Base-by-base conservation (phyloP, 2,888 invertebrate genomes). In the Pardosa pseudoannulata region DNA sequence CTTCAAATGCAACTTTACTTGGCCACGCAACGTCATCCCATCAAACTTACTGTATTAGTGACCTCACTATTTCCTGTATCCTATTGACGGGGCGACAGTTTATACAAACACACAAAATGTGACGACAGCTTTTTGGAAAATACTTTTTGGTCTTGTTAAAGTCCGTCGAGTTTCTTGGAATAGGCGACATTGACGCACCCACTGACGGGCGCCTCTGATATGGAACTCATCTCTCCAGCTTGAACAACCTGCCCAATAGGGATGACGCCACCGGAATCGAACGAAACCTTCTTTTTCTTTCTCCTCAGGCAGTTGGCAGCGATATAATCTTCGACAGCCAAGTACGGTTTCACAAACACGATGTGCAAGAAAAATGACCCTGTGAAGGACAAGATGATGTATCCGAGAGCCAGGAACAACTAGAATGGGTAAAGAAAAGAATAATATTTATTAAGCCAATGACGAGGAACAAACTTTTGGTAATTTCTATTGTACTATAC, bases 271-370 rank as follows among this genome's bases (percentile, higher is more conserved):
- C 65, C 68, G 1, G 46, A 27, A 9, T 76, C 41, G 32, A 82
- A 82, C 2, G 41, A 56, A 9, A 76, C 46, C 19, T 82, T 82
- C n/a, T 64, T 41, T 16, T 82, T 82, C n/a, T 64, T 41, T 16
- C 62, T 85, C 6, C 62, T 5, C 0, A 27, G 3, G 65, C 79
- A 85, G 19, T 39, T 73, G 0, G 78, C 62, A 11, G 31, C 9
- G 9, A 85, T 19, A n/a, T 62, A 39, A 3, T 70, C 62, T 41
- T 86, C 86, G 0, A 86, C 29, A 19, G 64, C 74, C 16, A 32
- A 86, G 19, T 79, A 86, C 5, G 86, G 86, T 16, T 73, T 31
- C 3, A 64, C 74, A 36, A 79, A 86, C 5, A 75, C 36, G 11
- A 86, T 62, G 64, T 79, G 50, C 9, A 86, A 3, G 0, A 79